Evolutionary conservation across 2,888 invertebrate species (phyloP), one percentile per base, ranked within the genome.

Genomic region (Quadroppia sp.): DNA sequence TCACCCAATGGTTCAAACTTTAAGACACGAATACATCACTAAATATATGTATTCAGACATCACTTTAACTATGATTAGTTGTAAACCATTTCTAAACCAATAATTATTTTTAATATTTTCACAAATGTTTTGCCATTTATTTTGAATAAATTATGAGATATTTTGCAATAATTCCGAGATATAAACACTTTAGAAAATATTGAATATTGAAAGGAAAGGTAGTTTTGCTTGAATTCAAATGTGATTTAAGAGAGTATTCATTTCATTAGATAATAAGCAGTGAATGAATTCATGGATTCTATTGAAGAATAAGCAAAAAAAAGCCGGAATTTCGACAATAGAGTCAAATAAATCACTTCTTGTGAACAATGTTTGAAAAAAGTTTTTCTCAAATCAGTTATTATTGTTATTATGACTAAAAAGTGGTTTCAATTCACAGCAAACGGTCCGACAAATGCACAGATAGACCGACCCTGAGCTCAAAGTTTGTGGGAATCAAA

Each of bases 251-350:
- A 11, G 23, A 17, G 56, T 56, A 56, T 56, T 56, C 56, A 56
- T 56, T 56, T 56, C 56, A 56, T 56, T 56, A 56, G 56, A 56
- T 56, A 56, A 56, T 56, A 56, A 11, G n/a, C n/a, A n/a, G n/a
- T n/a, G 3, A 56, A 20, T 56, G 56, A 20, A 6, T 56, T 2
- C 56, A 56, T 13, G 28, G 23, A 25, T 23, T 56, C 45, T 2
- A 13, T 17, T 17, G 45, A 45, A 45, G 13, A 28, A 56, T 3
- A 56, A 2, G 23, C 23, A n/a, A n/a, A 56, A 56, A 56, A 56
- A 56, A n/a, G 2, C 25, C 56, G 25, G 56, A 56, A 56, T 25
- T 20, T 2, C 9, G 25, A 56, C 56, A 56, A 56, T 6, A 56
- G 56, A 20, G 13, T 20, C 15, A n/a, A 20, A 56, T 56, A 56